Evolutionary conservation across 2,113 vertebrate species (phyloP).

Genomic region (Microtus pennsylvanicus): DNA sequence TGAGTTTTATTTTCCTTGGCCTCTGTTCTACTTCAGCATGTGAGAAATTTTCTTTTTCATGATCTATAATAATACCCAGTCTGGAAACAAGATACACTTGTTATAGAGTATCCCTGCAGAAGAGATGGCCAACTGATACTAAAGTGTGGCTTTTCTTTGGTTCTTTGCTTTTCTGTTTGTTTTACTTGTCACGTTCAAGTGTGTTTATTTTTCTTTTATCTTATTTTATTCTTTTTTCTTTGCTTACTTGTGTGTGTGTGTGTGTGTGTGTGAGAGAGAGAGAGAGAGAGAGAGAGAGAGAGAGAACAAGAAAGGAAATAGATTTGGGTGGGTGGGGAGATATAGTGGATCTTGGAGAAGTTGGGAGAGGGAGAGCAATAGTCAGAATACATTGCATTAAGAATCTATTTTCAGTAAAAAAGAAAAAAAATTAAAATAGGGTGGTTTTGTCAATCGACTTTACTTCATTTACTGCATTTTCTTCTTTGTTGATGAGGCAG

Average conservation of each 20-base stretch:
- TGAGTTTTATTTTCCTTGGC: slow-evolving; percentile 35
- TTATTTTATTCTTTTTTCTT: background rate
- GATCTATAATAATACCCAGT: background rate
- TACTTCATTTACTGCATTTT: background rate
- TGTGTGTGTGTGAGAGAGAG: no score
- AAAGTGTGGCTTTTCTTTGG: background rate
- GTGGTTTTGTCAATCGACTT: background rate
- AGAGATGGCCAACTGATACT: background rate
- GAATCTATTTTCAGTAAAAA: no score
- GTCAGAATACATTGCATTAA: background rate
- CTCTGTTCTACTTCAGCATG: background rate
- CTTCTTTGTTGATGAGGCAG: background rate
- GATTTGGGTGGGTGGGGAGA: background rate
- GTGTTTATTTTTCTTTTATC: background rate
- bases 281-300: background rate
- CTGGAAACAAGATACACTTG: background rate
- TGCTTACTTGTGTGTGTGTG: background rate
- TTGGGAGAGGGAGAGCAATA: background rate
- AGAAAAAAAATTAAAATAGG: background rate
- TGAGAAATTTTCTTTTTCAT: background rate
- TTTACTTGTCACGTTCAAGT: background rate
- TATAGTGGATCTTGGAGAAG: background rate
- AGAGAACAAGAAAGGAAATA: background rate
- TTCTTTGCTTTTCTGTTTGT: background rate
- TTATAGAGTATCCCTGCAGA: background rate